Base-by-base conservation (phyloP, 2,797 vertebrate species). In the Serranus cabrilla region DNA sequence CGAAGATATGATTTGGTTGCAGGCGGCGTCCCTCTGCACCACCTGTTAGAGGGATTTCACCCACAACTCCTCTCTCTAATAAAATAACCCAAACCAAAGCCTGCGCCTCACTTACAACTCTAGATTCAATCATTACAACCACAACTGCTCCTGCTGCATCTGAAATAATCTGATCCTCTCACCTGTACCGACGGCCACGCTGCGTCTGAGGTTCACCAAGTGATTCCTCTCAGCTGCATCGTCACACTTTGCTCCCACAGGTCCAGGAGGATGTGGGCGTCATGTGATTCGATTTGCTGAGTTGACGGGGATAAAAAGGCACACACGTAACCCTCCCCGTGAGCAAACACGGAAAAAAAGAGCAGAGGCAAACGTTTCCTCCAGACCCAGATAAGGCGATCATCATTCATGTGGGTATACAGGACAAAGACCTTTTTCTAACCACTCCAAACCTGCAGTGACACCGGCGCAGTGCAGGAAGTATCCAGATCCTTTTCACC, bases 241-340 rank as follows among this genome's bases (percentile, higher is more conserved):
- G 69, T 86, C 78, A 76, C 76, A 77, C 79, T 85, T 69, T 74
- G 71, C 86, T 85, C 83, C 82, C 85, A 86, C 84, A 82, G 58
- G 75, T 75, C 79, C 54, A 16, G 78, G 75, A 92, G 88, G 90
- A 91, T 69, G 92, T 93, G 92, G 91, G 93, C 66, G 75, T 92
- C 84, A 74, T 87, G 84, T 72, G 90, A 91, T 89, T 87, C 45
- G 57, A 89, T 93, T 89, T 87, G 88, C 87, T 75, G 79, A 84
- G 88, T 83, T 80, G 82, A 80, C 81, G 45, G 66, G 70, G 78
- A 89, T 61, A 65, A 76, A 83, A 80, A 82, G 68, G 68, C 60
- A 27, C 66, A 72, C 21, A 74, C 67, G 47, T 66, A 84, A 85
- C 79, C 68, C 70, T 82, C 79, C 74, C 70, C 55, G 42, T 52